A percentile compares a stretch with the other conserved stretches of the same genome.
These are phyloP conservation scores for Mystacides longicornis DNA, from an alignment of 2,888 invertebrate species.

Conservation along the genomic window DNA sequence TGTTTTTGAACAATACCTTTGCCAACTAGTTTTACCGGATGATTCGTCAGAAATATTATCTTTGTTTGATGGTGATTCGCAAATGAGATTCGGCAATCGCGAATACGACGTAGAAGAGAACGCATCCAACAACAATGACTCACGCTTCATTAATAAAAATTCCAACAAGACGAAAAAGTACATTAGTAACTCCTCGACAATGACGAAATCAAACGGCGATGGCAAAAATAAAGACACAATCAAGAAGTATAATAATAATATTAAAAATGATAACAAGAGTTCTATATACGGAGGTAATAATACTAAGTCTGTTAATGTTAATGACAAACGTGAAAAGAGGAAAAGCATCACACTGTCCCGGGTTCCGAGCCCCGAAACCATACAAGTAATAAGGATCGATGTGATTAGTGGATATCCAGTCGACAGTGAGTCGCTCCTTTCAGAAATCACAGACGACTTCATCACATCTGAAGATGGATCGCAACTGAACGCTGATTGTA, in stretches of 20 bases:
- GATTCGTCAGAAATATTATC: conserved; percentile 23
- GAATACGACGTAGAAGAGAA: conserved; percentile 6
- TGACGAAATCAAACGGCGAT: conserved; percentile 7
- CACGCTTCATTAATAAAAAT: conserved; percentile 18
- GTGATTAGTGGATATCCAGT: conserved; percentile 32
- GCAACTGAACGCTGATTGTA: conserved; percentile 3
- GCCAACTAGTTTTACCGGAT: conserved; percentile 16
- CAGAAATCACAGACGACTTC: conserved; percentile 20
- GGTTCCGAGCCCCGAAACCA: conserved; percentile 42
- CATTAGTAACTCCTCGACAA: not conserved
- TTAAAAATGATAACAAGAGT: not conserved
- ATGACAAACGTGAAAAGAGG: conserved; percentile 27
- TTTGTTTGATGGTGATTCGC: conserved; percentile 15
- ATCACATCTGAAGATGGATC: conserved; percentile 15
- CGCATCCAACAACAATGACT: conserved; percentile 19
- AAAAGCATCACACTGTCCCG: conserved; percentile 45
- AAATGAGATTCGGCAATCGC: conserved; percentile 7
- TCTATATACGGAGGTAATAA: not conserved
- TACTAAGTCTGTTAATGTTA: not conserved
- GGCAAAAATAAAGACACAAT: not conserved
- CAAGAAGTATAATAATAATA: not conserved
- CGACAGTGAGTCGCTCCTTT: conserved; percentile 22
- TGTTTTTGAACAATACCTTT: conserved; percentile 24
- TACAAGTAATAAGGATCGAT: conserved; percentile 46
- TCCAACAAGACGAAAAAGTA: not conserved